Evolutionary conservation across 2,888 invertebrate species (phyloP).

Genomic region (Biston stratarius): DNA sequence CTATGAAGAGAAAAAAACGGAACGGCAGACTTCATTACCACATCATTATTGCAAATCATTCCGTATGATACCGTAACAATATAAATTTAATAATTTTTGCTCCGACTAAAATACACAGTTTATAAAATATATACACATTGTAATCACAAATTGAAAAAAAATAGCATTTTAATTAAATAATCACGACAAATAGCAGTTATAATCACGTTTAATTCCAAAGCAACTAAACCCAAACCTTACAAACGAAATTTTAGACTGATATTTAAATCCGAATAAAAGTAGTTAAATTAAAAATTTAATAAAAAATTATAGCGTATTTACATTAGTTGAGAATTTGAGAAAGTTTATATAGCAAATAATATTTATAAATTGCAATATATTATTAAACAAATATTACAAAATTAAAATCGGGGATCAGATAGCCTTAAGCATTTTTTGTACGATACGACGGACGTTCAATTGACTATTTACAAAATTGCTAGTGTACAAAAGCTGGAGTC

Average conservation of each 20-base stretch:
- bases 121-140: slow-evolving; percentile 66
- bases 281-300: slow-evolving; percentile 51
- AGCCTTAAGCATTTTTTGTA: slow-evolving; percentile 73
- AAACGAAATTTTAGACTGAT: slow-evolving; percentile 86
- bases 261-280: slow-evolving; percentile 79
- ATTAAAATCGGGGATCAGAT: slow-evolving; percentile 77
- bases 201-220: slow-evolving; percentile 71
- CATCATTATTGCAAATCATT: slow-evolving; percentile 60
- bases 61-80: slow-evolving; percentile 73
- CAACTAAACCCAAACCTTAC: slow-evolving; percentile 80
- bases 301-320: slow-evolving; percentile 80
- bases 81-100: slow-evolving; percentile 47
- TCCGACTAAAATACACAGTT: slow-evolving; percentile 58
- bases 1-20: slow-evolving; percentile 84
- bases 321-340: slow-evolving; percentile 86
- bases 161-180: slow-evolving; percentile 66
- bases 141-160: slow-evolving; percentile 66
- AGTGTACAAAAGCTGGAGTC: slow-evolving; percentile 65
- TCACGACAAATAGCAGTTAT: slow-evolving; percentile 66
- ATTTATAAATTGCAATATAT: slow-evolving; percentile 59
- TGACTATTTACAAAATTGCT: slow-evolving; percentile 59
- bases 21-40: slow-evolving; percentile 58
- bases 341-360: slow-evolving; percentile 78
- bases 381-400: slow-evolving; percentile 61
- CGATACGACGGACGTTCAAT: slow-evolving; percentile 76